These are phyloP conservation scores for Lepisosteus osseus DNA, from an alignment of 2,113 vertebrate genomes.

Conservation along the genomic window DNA sequence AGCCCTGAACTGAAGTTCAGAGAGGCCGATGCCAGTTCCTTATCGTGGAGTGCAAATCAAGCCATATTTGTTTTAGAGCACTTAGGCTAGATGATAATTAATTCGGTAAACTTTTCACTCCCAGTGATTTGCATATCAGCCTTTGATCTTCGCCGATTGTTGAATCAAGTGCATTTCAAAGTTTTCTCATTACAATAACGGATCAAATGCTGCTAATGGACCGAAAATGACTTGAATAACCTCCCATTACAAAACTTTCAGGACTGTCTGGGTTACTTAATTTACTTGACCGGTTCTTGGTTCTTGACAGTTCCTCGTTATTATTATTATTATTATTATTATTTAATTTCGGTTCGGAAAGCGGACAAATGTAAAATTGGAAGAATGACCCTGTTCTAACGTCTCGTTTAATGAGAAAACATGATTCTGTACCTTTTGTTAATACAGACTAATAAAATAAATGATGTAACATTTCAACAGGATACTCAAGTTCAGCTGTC, in stretches of 20 bases:
- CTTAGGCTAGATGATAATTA: conserved; percentile 63
- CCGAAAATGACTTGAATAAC: conserved; percentile 55
- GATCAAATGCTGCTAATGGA: conserved; percentile 70
- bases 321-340: no score
- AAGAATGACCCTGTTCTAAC: no score
- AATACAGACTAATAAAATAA: no score
- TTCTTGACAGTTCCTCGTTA: no score
- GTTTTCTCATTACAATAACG: conserved; percentile 58
- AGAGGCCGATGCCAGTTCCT: conserved; percentile 49
- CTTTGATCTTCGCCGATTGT: conserved; percentile 61
- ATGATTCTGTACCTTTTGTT: no score
- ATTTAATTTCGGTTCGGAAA: no score
- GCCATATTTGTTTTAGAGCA: conserved; percentile 50
- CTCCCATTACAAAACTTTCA: conserved; percentile 10
- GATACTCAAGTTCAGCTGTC: no score
- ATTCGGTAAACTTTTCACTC: conserved; percentile 67
- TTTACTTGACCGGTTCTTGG: neutral
- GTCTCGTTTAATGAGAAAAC: no score
- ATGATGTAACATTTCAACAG: no score
- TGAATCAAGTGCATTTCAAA: conserved; percentile 63
- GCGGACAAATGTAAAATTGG: no score
- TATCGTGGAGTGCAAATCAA: conserved; percentile 64
- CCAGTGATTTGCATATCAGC: conserved; percentile 56
- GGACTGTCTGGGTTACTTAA: conserved; percentile 8
- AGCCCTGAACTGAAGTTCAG: conserved; percentile 37